A percentile compares a stretch with the other conserved stretches of the same genome.
phyloP scores from a whole-genome alignment of 2,888 invertebrate species.

The Anoncus sp. region DNA sequence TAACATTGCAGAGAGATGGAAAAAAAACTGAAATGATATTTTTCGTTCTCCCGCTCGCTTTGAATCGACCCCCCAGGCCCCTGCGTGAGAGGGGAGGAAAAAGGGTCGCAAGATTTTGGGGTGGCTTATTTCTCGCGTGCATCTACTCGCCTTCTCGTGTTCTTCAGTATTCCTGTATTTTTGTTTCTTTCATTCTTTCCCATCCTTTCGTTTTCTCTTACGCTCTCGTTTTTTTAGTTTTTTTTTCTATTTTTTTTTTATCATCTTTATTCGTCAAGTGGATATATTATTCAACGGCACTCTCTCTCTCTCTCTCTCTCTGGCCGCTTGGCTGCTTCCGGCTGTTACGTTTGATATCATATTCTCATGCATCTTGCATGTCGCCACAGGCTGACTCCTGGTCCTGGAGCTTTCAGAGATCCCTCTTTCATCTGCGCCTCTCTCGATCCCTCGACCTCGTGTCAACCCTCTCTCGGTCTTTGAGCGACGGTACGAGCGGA shows the following conservation, averaged over 20 bases:
- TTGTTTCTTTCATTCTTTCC: constrained; percentile 19
- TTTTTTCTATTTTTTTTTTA: constrained; percentile 30
- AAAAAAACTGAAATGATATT: background rate
- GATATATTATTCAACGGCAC: constrained; percentile 65
- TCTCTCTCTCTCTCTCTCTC: constrained; percentile 28
- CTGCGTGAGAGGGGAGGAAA: background rate
- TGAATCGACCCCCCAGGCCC: background rate
- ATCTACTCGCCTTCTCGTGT: constrained; percentile 6
- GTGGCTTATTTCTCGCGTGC: constrained; percentile 18
- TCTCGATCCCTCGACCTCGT: constrained; percentile 53
- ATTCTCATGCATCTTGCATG: constrained; percentile 66
- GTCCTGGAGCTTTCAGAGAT: constrained; percentile 45
- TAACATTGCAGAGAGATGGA: background rate
- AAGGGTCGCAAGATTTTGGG: constrained; percentile 3
- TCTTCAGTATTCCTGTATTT: background rate
- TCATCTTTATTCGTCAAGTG: constrained; percentile 50
- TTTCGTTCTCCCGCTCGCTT: background rate
- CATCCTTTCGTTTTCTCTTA: background rate
- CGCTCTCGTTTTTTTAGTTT: too few relatives aligned
- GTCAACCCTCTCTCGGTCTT: constrained; percentile 24
- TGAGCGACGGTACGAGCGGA: constrained; percentile 13
- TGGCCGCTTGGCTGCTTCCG: constrained; percentile 53
- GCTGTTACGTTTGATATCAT: constrained; percentile 54
- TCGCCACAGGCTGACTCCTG: constrained; percentile 32
- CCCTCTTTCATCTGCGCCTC: constrained; percentile 34